Evolutionary conservation across 1,140 invertebrate genomes (phyloP), one percentile per base, ranked within the genome.

Genomic region (Zelostemma sp.): DNA sequence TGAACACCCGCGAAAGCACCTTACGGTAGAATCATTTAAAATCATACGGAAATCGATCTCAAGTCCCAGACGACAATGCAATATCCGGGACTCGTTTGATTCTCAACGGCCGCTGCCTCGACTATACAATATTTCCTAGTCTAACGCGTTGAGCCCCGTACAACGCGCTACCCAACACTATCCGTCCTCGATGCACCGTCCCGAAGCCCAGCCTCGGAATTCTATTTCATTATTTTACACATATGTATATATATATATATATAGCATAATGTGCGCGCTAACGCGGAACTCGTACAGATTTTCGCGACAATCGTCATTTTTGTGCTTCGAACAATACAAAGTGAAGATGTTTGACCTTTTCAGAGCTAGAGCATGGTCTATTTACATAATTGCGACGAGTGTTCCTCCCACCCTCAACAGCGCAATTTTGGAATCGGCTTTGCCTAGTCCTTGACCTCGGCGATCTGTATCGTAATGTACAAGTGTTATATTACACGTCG

Each of bases 151-250:
- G 3, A 4, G 21, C 21, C 3, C 21, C 21, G 21, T 8, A 25
- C 21, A 25, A 25, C 21, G 21, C 8, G 8, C 3, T 8, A 8
- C 21, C 21, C n/a, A 35, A 35, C 33, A 35, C 6, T 35, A n/a
- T 6, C 33, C 33, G 11, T n/a, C 33, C 11, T 28, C 3, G 1
- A 18, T 49, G 35, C 68, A 66, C 68, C 73, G 73, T 79, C 74
- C 77, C 74, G 75, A 82, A 81, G 79, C 80, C 80, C 80, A 82
- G 75, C 79, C 76, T 68, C 73, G 62, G 73, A 74, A 57, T 76
- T 66, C 11, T 35, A 11, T n/a, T 9, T 63, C 41, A 60, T 60
- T 72, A 71, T 66, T 57, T 67, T 51, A 66, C 68, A 67, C 65
- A 65, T 60, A 15, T 15, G 15, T 15, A 41, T 15, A 15, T 15